Evolutionary conservation across 2,888 invertebrate genomes (phyloP).

Genomic region (Eumacrocentrus americanus): DNA sequence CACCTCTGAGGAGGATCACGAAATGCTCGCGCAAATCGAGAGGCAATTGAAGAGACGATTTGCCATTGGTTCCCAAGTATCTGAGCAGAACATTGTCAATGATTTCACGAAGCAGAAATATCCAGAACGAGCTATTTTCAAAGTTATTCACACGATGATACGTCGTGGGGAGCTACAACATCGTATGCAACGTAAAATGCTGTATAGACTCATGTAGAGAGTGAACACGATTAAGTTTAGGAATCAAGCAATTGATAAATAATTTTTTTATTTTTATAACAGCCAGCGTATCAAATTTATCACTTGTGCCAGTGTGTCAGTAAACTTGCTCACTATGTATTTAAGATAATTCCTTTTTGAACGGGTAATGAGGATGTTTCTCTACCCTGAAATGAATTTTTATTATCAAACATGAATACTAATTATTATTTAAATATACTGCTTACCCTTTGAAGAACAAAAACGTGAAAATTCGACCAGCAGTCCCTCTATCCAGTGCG

Average conservation of each 20-base stretch:
- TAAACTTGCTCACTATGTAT: constrained; percentile 18
- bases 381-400: constrained; percentile 63
- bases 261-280: constrained; percentile 14
- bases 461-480: constrained; percentile 73
- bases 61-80: constrained; percentile 95
- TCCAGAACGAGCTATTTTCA: constrained; percentile 82
- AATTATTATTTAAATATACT: constrained; percentile 9
- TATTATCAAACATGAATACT: neutral
- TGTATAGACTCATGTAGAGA: constrained; percentile 84
- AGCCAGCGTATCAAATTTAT: constrained; percentile 2
- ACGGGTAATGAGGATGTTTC: constrained; percentile 75
- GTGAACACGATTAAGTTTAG: neutral
- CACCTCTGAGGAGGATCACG: constrained; percentile 92
- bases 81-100: constrained; percentile 90
- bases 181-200: constrained; percentile 95
- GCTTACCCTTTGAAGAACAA: constrained; percentile 61
- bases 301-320: constrained; percentile 9
- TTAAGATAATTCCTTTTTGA: constrained; percentile 53
- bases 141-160: constrained; percentile 94
- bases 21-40: constrained; percentile 86
- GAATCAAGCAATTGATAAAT: constrained; percentile 2
- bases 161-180: constrained; percentile 95
- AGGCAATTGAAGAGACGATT: constrained; percentile 93
- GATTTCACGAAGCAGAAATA: constrained; percentile 87
- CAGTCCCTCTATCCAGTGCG: constrained; percentile 68